A percentile compares a stretch with the other conserved stretches of the same genome.
These are phyloP conservation scores for Ceratothoa steindachneri DNA, from an alignment of 2,888 invertebrate species.

Conservation along the genomic window DNA sequence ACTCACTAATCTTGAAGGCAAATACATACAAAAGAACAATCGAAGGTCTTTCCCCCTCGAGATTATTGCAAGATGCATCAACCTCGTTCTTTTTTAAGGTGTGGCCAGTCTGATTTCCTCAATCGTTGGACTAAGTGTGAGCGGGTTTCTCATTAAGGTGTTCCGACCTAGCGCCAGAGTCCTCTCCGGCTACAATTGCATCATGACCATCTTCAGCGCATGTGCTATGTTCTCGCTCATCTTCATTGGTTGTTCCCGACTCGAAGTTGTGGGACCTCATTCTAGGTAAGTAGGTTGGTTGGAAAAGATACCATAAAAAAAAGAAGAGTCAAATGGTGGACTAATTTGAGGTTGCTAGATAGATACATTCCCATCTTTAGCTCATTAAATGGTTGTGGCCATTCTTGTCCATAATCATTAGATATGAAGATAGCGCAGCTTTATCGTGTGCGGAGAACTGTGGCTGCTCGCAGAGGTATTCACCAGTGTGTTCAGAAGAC, in stretches of 20 bases:
- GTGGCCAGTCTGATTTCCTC: slow-evolving; percentile 34
- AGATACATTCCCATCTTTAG: too few species aligned
- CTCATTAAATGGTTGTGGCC: too few species aligned
- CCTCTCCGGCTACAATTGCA: slow-evolving; percentile 46
- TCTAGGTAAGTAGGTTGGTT: neutral
- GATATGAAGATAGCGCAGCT: too few species aligned
- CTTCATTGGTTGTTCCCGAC: slow-evolving; percentile 44
- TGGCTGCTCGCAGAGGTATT: slow-evolving; percentile 56
- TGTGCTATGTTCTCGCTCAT: slow-evolving; percentile 44
- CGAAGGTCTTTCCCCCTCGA: too few species aligned
- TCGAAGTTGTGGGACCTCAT: slow-evolving; percentile 27
- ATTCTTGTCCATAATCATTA: too few species aligned
- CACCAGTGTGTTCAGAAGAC: slow-evolving; percentile 63
- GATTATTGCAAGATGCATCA: too few species aligned
- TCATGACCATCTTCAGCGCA: slow-evolving; percentile 43
- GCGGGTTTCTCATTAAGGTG: slow-evolving; percentile 48
- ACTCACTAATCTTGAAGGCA: too few species aligned
- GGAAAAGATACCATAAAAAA: too few species aligned
- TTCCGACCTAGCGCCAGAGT: slow-evolving; percentile 44
- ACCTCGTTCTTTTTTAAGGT: slow-evolving; percentile 21
- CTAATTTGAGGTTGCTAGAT: too few species aligned
- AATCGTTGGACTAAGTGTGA: slow-evolving; percentile 30
- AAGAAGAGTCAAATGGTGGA: too few species aligned
- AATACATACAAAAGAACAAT: too few species aligned
- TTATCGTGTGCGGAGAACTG: slow-evolving; percentile 49